Evolutionary conservation across 2,113 vertebrate species (phyloP).

Genomic region (Herpailurus yagouaroundi): DNA sequence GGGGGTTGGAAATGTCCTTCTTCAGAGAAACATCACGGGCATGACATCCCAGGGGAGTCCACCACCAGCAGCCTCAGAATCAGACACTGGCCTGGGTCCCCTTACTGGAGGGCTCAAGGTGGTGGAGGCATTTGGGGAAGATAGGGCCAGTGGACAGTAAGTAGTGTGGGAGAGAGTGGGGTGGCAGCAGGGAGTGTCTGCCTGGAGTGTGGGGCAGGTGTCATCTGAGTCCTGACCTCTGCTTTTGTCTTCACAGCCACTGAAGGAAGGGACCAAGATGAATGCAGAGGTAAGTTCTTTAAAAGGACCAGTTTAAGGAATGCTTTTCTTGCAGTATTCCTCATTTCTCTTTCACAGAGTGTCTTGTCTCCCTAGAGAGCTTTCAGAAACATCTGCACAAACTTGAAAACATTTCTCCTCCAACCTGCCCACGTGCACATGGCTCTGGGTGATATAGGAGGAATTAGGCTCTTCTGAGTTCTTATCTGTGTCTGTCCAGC

Average conservation of each 20-base stretch:
- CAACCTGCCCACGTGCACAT: fast-evolving
- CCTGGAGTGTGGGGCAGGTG: neutral
- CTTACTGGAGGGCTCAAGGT: neutral
- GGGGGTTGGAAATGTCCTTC: neutral
- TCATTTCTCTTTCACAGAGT: neutral
- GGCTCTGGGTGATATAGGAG: neutral
- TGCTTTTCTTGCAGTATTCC: neutral
- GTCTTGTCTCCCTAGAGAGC: neutral
- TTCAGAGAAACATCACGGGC: neutral
- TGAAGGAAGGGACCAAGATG: conserved; percentile 54
- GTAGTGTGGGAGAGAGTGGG: neutral
- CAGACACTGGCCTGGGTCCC: neutral
- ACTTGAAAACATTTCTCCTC: neutral
- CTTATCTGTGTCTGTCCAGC: neutral
- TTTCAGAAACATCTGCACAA: neutral
- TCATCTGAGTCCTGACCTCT: neutral
- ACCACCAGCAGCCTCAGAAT: neutral
- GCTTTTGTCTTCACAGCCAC: conserved; percentile 62
- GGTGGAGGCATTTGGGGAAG: neutral
- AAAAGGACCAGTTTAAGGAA: neutral
- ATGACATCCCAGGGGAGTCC: neutral
- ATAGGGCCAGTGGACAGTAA: neutral
- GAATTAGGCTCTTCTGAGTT: neutral
- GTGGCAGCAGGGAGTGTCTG: neutral
- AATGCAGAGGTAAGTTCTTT: conserved; percentile 59